Percentiles rank a stretch among this genome's conserved stretches.
phyloP scores from a whole-genome alignment of 2,888 invertebrate genomes.

The Resseliella maxima region DNA sequence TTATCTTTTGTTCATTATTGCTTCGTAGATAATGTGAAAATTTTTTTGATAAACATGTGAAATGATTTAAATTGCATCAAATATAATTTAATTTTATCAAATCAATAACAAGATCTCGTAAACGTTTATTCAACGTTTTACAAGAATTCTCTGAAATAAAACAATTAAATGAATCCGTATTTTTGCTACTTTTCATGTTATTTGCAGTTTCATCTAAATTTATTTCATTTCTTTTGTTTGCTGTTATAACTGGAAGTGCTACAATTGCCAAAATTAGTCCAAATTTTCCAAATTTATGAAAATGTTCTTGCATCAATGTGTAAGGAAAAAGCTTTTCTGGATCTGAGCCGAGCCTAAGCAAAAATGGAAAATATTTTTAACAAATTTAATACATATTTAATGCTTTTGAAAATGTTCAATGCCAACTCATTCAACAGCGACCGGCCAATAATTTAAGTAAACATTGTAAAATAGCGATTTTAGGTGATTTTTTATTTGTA shows the following conservation, averaged over 20 bases:
- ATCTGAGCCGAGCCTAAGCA: constrained; percentile 59
- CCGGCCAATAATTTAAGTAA: too few relatives aligned
- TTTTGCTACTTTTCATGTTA: background rate
- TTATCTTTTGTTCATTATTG: too few relatives aligned
- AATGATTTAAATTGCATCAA: too few relatives aligned
- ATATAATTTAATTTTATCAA: background rate
- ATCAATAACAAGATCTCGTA: constrained; percentile 8
- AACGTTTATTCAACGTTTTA: background rate
- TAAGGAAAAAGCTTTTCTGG: constrained; percentile 62
- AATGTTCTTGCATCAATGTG: constrained; percentile 61
- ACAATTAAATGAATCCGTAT: background rate
- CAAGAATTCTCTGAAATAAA: background rate
- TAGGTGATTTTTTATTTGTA: too few relatives aligned
- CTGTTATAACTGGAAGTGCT: background rate
- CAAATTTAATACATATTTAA: too few relatives aligned
- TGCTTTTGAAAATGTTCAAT: too few relatives aligned
- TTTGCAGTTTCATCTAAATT: background rate
- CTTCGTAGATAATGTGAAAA: too few relatives aligned
- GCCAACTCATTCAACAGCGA: too few relatives aligned
- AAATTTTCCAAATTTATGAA: constrained; percentile 62
- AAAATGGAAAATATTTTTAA: too few relatives aligned
- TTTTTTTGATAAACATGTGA: too few relatives aligned
- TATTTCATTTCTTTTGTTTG: background rate
- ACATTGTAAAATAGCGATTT: too few relatives aligned
- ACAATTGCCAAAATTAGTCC: constrained; percentile 60